Percentiles rank a stretch among this genome's conserved stretches.
These are phyloP conservation scores for Myotis pilosus DNA, from an alignment of 2,797 vertebrate species.

Conservation along the genomic window DNA sequence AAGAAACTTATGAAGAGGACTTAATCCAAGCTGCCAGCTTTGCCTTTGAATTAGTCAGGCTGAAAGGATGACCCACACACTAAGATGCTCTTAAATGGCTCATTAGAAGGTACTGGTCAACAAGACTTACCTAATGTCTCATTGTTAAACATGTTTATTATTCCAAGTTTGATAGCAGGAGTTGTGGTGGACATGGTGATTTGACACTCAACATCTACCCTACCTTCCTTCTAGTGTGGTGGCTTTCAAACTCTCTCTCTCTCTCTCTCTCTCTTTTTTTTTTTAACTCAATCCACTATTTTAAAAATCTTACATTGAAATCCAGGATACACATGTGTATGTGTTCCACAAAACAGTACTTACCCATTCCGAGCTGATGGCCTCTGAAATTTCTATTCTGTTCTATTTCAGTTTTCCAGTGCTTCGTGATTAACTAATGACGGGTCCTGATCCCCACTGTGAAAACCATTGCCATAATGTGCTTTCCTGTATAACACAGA, in stretches of 20 bases:
- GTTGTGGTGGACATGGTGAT: neutral
- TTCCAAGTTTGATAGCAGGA: neutral
- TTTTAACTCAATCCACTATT: neutral
- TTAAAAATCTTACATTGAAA: neutral
- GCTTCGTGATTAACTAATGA: neutral
- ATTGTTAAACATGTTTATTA: neutral
- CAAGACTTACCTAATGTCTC: neutral
- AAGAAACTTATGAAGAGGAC: neutral
- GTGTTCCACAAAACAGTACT: neutral
- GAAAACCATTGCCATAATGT: neutral
- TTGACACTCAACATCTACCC: neutral
- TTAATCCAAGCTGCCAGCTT: neutral
- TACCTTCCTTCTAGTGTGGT: neutral
- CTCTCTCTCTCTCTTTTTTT: neutral
- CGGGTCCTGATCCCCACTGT: neutral
- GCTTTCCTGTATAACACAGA: neutral
- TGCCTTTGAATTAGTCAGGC: neutral
- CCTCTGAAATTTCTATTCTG: constrained; percentile 4
- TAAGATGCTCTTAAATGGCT: neutral
- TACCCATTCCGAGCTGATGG: neutral
- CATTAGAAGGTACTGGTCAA: neutral
- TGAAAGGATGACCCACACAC: neutral
- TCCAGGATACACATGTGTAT: neutral
- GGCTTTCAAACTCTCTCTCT: neutral
- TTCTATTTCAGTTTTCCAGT: constrained; percentile 3